phyloP scores from a whole-genome alignment of 2,113 vertebrate genomes.

The Marcusenius ussheri region DNA sequence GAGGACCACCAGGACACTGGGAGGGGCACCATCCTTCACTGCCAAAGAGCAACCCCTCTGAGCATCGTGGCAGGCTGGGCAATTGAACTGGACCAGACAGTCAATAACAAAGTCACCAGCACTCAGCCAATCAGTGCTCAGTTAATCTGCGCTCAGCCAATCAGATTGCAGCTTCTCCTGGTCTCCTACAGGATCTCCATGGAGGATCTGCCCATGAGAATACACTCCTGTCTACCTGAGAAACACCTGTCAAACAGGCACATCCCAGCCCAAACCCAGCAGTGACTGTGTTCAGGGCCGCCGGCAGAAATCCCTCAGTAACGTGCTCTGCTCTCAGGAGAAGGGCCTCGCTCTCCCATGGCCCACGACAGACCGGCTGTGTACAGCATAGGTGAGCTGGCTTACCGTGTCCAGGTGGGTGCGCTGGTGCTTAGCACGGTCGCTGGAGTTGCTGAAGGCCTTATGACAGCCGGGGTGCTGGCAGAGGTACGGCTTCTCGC shows the following conservation, averaged over 20 bases:
- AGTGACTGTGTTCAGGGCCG: neutral
- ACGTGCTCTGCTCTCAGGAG: neutral
- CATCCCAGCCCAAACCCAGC: neutral
- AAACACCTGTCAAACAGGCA: neutral
- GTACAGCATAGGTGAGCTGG: neutral
- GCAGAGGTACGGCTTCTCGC: conserved; percentile 95
- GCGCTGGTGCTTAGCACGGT: conserved; percentile 94
- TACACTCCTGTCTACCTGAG: neutral
- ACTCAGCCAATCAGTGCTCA: neutral
- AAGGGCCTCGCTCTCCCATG: neutral
- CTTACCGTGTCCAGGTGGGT: conserved; percentile 97
- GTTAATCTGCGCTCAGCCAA: neutral
- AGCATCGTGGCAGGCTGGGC: too few species aligned
- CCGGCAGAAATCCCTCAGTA: neutral
- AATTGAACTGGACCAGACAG: neutral
- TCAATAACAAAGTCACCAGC: neutral
- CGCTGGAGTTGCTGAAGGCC: conserved; percentile 98
- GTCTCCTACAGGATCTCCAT: neutral
- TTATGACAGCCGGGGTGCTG: conserved; percentile 98
- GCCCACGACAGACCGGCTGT: neutral
- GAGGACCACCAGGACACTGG: conserved; percentile 17
- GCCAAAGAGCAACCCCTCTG: neutral
- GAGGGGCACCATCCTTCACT: neutral
- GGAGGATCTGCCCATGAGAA: neutral
- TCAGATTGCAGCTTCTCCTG: neutral